A percentile compares a stretch with the other conserved stretches of the same genome.
Evolutionary conservation across 2,113 vertebrate genomes (phyloP).

Genomic region (Zapornia atra): DNA sequence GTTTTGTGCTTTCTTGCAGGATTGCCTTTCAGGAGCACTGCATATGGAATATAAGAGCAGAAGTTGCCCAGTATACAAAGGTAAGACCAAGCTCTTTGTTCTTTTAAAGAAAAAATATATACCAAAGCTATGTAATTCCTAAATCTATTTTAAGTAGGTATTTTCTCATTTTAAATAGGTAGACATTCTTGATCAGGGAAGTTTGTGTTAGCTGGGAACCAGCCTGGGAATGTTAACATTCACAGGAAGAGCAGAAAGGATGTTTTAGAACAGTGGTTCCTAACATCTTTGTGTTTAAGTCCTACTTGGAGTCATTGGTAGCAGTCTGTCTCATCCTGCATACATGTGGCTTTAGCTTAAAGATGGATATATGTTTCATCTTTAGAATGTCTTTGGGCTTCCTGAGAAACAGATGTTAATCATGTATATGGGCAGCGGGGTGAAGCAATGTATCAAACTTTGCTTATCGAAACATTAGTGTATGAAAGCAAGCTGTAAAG

Average conservation of each 20-base stretch:
- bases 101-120: background rate
- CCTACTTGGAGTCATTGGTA: background rate
- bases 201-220: background rate
- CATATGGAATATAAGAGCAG: background rate
- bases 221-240: background rate
- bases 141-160: background rate
- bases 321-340: background rate
- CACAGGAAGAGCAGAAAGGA: background rate
- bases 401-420: background rate
- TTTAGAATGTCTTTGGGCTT: background rate
- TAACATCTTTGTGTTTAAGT: background rate
- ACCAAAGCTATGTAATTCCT: background rate
- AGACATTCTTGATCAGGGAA: background rate
- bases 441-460: background rate
- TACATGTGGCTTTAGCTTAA: background rate
- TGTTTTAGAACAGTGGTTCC: background rate
- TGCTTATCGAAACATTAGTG: background rate
- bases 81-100: conserved; percentile 49
- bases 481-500: background rate
- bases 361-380: background rate
- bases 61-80: conserved; percentile 27
- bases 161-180: background rate
- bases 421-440: background rate
- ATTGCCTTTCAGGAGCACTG: conserved; percentile 16
- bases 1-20: conserved; percentile 41